A percentile compares a stretch with the other conserved stretches of the same genome.
phyloP scores from a whole-genome alignment of 2,797 vertebrate species.

The Scolopax rusticola region DNA sequence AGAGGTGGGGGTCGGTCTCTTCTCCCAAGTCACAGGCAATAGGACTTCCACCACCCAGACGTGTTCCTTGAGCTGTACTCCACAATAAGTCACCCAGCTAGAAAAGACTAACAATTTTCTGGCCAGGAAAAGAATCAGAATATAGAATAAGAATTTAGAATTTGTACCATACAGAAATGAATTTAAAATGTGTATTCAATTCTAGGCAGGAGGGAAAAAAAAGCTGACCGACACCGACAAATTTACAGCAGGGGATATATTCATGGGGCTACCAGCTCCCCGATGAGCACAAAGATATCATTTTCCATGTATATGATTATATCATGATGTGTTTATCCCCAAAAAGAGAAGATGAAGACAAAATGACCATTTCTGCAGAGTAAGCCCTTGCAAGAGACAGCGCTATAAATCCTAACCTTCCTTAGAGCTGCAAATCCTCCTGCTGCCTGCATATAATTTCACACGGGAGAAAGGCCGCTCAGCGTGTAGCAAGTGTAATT shows the following conservation, averaged over 20 bases:
- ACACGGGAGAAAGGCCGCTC: slow-evolving; percentile 55
- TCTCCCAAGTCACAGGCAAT: no score
- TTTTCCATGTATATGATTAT: slow-evolving; percentile 35
- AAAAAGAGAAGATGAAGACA: slow-evolving; percentile 45
- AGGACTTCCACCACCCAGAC: not conserved
- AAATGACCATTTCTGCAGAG: slow-evolving; percentile 50
- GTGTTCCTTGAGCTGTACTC: not conserved
- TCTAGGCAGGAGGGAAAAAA: not conserved
- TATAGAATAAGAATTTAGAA: not conserved
- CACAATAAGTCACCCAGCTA: not conserved
- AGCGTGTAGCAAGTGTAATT: slow-evolving; percentile 66
- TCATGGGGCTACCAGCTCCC: slow-evolving; percentile 21
- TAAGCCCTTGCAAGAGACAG: slow-evolving; percentile 53
- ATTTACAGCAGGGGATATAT: slow-evolving; percentile 28
- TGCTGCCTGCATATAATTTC: slow-evolving; percentile 65
- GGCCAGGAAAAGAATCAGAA: not conserved
- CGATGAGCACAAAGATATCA: not conserved
- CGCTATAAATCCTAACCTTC: slow-evolving; percentile 42
- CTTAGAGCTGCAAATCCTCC: slow-evolving; percentile 62
- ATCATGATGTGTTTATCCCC: slow-evolving; percentile 22
- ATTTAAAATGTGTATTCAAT: not conserved
- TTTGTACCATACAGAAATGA: not conserved
- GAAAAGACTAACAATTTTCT: not conserved
- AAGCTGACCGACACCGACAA: not conserved
- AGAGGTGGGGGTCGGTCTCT: no score